Conservation (phyloP, 2,797 vertebrate species). For the Xenopus petersii region DNA sequence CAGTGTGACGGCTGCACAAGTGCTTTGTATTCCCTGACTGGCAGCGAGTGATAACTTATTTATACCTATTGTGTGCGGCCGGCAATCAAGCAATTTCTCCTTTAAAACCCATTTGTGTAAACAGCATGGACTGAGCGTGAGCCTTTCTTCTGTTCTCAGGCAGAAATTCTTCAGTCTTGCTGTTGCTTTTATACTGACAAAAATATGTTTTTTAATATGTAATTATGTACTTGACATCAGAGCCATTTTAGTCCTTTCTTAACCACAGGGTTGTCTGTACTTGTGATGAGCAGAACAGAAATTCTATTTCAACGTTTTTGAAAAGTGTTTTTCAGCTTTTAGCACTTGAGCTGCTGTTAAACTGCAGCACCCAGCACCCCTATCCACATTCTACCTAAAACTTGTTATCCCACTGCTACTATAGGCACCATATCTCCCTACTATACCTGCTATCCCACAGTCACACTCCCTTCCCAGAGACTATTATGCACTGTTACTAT, state of each 20-base stretch:
- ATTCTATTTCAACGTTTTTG: no score
- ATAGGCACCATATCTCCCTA: no score
- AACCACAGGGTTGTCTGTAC: no score
- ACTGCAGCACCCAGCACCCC: no score
- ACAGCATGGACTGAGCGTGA: constrained; percentile 28
- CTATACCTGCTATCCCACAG: no score
- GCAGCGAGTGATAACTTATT: constrained; percentile 30
- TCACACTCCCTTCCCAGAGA: no score
- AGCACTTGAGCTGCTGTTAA: no score
- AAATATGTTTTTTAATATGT: not conserved
- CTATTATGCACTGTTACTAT: no score
- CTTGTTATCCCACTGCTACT: no score
- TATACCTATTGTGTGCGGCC: constrained; percentile 14
- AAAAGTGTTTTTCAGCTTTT: no score
- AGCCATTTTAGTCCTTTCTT: not conserved
- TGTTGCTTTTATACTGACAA: constrained; percentile 2
- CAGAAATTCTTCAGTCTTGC: not conserved
- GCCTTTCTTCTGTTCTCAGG: constrained; percentile 31
- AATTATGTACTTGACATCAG: fast-evolving
- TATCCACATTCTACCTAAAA: no score
- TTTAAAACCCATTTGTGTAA: constrained; percentile 28
- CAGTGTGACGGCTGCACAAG: not conserved
- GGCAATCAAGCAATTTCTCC: constrained; percentile 41
- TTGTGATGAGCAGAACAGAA: no score
- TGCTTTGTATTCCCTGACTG: constrained; percentile 26